phyloP scores from a whole-genome alignment of 2,797 vertebrate species.

The Chelmon rostratus region DNA sequence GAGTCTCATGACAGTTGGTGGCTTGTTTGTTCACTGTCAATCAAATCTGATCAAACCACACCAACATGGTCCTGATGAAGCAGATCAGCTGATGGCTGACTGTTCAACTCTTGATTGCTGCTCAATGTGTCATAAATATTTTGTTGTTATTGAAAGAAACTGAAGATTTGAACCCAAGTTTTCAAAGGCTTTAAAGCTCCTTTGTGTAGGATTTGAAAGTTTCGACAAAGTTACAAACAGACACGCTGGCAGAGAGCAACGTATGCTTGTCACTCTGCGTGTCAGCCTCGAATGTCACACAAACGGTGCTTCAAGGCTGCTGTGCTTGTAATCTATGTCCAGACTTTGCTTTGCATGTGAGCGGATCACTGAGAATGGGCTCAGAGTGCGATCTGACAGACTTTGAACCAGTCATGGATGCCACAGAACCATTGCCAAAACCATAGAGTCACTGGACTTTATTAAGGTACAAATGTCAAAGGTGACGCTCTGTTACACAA shows the following conservation, averaged over 20 bases:
- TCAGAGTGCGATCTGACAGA: slow-evolving; percentile 8
- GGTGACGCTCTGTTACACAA: slow-evolving; percentile 8
- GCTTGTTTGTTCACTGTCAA: slow-evolving; percentile 5
- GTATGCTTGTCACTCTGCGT: background rate
- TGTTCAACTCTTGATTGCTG: slow-evolving; percentile 4
- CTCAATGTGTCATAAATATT: background rate
- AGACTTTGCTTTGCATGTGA: slow-evolving; percentile 10
- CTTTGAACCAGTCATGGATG: background rate
- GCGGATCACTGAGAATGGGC: background rate
- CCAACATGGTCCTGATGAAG: slow-evolving; percentile 1
- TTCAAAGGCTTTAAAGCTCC: background rate
- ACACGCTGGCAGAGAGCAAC: background rate
- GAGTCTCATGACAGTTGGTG: background rate
- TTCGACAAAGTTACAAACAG: background rate
- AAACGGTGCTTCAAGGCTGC: slow-evolving; percentile 26
- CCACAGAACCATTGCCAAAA: slow-evolving; percentile 5
- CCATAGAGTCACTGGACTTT: slow-evolving; percentile 2
- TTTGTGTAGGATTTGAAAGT: background rate
- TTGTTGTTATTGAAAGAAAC: background rate
- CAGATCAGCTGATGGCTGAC: background rate
- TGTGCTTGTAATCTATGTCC: background rate
- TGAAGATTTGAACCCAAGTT: background rate
- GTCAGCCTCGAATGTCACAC: slow-evolving; percentile 20
- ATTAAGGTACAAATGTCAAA: slow-evolving; percentile 37
- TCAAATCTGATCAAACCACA: slow-evolving; percentile 14